Percentiles rank a stretch among this genome's conserved stretches.
phyloP scores from a whole-genome alignment of 2,113 vertebrate species.

The Dascyllus trimaculatus region DNA sequence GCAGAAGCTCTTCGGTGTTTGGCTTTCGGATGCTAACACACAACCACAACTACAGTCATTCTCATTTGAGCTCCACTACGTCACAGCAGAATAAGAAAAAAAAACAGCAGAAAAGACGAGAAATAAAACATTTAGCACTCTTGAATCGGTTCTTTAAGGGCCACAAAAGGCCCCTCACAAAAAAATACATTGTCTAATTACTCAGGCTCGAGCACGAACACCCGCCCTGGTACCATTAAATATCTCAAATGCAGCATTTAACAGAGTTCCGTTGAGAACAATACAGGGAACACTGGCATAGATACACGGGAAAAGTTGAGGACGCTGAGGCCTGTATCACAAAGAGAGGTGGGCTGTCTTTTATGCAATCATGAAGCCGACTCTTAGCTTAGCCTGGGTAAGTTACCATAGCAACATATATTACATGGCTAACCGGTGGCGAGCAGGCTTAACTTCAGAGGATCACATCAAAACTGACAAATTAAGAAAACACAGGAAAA shows the following conservation, averaged over 20 bases:
- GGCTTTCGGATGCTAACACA: conserved; percentile 9
- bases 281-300: conserved; percentile 47
- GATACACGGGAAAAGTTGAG: conserved; percentile 26
- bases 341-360: neutral
- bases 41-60: neutral
- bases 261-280: conserved; percentile 18
- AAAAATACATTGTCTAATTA: conserved; percentile 55
- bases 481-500: too few relatives aligned
- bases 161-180: conserved; percentile 46
- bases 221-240: conserved; percentile 32
- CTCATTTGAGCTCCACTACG: conserved; percentile 9
- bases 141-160: conserved; percentile 72
- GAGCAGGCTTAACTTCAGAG: too few relatives aligned
- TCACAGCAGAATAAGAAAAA: conserved; percentile 25
- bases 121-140: conserved; percentile 67
- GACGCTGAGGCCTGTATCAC: conserved; percentile 5
- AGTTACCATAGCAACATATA: too few relatives aligned
- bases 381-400: too few relatives aligned
- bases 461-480: too few relatives aligned
- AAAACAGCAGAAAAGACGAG: neutral
- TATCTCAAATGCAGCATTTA: conserved; percentile 67
- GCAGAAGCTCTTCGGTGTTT: conserved; percentile 23
- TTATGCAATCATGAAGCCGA: neutral
- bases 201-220: conserved; percentile 34
- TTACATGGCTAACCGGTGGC: too few relatives aligned